Base-by-base conservation (phyloP, 2,888 invertebrate genomes). In the Xestia rhomboidea region DNA sequence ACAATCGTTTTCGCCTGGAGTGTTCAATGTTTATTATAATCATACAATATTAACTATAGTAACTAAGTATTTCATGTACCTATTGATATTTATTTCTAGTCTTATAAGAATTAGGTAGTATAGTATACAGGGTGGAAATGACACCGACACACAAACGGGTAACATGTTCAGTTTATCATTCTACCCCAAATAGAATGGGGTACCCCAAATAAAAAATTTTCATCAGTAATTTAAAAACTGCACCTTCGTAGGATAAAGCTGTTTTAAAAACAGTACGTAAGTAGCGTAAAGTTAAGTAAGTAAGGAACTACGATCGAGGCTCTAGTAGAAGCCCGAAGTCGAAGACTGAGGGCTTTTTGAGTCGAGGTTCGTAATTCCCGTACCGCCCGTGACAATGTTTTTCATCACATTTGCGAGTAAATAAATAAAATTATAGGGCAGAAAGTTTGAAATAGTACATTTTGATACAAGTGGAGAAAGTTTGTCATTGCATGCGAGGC, bases 1-100 rank as follows among this genome's bases (percentile, higher is more conserved):
- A 84, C 77, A 86, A 87, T 87, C 79, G 76, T 89, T 84, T 89
- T 88, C 82, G 91, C 93, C 93, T 92, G 89, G 91, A 89, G 92
- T 93, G 93, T 93, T 93, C 91, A 93, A 91, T 91, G 86, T 89
- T 88, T 89, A 87, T 84, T 87, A 77, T 85, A 81, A 83, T 67
- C 74, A 84, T 75, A 77, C n/a, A 68, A 68, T 72, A 77, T 68
- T 72, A 81, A 79, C 74, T 68, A 60, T 81, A 77, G 78, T 68
- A 76, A 73, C 78, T 88, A 77, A 87, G 82, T 89, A 77, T 82
- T 79, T 83, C 66, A 77, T 84, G 67, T 80, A 82, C 68, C n/a
- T 83, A 84, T 73, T 69, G 71, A 82, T 75, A 72, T 79, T 80
- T 67, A 81, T 86, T 83, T 80, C 79, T 87, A 87, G 82, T 82